Percentiles rank a stretch among this genome's conserved stretches.
These are phyloP conservation scores for Phragmatobia fuliginosa DNA, from an alignment of 2,888 invertebrate genomes.

Conservation along the genomic window DNA sequence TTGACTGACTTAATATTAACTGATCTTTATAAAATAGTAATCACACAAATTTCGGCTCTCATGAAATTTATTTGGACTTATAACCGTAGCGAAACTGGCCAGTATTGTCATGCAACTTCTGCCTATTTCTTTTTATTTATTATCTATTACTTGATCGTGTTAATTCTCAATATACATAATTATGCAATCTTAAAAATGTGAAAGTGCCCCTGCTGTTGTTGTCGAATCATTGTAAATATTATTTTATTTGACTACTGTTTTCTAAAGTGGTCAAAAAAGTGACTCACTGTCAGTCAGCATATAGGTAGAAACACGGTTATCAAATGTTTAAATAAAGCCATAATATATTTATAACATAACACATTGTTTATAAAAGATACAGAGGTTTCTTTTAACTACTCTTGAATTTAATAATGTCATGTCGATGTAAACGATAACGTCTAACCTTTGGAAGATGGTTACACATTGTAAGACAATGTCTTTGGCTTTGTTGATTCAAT, in stretches of 20 bases:
- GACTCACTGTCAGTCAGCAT: neutral
- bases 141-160: neutral
- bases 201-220: neutral
- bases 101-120: neutral
- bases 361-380: neutral
- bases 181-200: neutral
- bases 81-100: no score
- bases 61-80: no score
- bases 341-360: neutral
- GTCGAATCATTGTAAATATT: neutral
- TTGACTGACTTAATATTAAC: no score
- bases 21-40: no score
- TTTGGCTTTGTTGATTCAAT: conserved; percentile 64
- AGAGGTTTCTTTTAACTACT: neutral
- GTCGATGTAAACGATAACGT: neutral
- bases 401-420: neutral
- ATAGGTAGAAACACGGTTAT: neutral
- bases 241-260: neutral
- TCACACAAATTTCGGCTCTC: no score
- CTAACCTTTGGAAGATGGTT: neutral
- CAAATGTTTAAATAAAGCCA: neutral
- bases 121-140: no score
- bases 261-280: neutral
- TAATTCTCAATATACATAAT: no score
- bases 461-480: conserved; percentile 51